Conservation (phyloP, 2,888 invertebrate genomes). For the Parascotia fuliginaria region DNA sequence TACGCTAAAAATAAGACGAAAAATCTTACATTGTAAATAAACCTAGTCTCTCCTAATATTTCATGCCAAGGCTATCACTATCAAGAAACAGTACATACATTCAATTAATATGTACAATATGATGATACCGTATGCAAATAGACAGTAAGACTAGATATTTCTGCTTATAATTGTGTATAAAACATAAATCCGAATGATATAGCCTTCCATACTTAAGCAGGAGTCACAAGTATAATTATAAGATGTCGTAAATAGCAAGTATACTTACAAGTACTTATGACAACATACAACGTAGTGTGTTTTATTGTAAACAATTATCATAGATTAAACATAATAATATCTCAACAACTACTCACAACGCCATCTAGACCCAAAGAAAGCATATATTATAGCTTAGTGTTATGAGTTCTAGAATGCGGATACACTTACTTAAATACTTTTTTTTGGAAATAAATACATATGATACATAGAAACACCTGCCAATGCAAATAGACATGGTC, state of each 20-base stretch:
- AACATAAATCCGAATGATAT: slow-evolving; percentile 28
- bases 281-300: neutral
- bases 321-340: no score
- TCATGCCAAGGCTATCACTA: neutral
- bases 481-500: no score
- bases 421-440: no score
- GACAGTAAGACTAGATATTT: neutral
- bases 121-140: slow-evolving; percentile 1
- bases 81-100: neutral
- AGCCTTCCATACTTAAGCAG: slow-evolving; percentile 36
- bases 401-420: no score
- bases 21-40: no score
- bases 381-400: no score
- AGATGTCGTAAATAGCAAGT: slow-evolving; percentile 1
- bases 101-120: slow-evolving; percentile 1
- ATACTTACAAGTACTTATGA: neutral
- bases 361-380: no score
- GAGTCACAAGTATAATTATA: slow-evolving; percentile 31
- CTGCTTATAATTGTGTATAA: slow-evolving; percentile 14
- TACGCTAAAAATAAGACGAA: no score
- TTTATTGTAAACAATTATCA: neutral
- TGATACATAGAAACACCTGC: no score
- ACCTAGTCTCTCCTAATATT: no score
- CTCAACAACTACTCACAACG: no score
- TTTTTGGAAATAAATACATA: no score